Percentiles rank a stretch among this genome's conserved stretches.
Conservation (phyloP, 2,888 invertebrate species). For the Erebia aethiops region DNA sequence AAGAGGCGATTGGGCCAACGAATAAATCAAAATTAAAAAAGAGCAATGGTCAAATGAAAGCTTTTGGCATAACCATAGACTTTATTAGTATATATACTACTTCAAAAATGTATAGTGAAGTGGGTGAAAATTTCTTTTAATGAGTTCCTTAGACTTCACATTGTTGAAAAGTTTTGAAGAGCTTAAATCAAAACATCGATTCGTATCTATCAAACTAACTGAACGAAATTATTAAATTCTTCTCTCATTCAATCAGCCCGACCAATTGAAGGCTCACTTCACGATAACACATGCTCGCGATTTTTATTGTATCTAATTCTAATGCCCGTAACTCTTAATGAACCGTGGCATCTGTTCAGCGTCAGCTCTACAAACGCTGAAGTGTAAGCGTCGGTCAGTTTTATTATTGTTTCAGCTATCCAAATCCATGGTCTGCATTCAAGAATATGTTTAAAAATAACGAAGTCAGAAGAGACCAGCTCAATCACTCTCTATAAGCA, state of each 20-base stretch:
- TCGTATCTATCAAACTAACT: slow-evolving; percentile 6
- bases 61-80: too few relatives aligned
- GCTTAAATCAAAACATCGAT: not conserved
- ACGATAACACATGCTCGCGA: slow-evolving; percentile 39
- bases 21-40: too few relatives aligned
- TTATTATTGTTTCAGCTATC: slow-evolving; percentile 15
- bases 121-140: too few relatives aligned
- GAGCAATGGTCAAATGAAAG: too few relatives aligned
- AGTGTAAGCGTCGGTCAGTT: slow-evolving; percentile 23
- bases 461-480: not conserved
- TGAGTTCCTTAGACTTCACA: too few relatives aligned
- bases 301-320: slow-evolving; percentile 62
- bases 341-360: slow-evolving; percentile 42
- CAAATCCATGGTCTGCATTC: not conserved
- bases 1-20: too few relatives aligned
- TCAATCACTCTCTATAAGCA: not conserved
- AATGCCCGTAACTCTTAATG: slow-evolving; percentile 57
- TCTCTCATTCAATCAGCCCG: slow-evolving; percentile 28
- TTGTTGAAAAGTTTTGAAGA: not conserved
- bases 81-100: too few relatives aligned
- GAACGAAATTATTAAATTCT: slow-evolving; percentile 14
- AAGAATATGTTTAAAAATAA: not conserved
- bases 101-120: too few relatives aligned
- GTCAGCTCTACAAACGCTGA: slow-evolving; percentile 38
- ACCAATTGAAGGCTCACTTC: slow-evolving; percentile 26